Percentiles rank a stretch among this genome's conserved stretches.
phyloP scores from a whole-genome alignment of 2,888 invertebrate genomes.

The Eugnorisma glareosa region DNA sequence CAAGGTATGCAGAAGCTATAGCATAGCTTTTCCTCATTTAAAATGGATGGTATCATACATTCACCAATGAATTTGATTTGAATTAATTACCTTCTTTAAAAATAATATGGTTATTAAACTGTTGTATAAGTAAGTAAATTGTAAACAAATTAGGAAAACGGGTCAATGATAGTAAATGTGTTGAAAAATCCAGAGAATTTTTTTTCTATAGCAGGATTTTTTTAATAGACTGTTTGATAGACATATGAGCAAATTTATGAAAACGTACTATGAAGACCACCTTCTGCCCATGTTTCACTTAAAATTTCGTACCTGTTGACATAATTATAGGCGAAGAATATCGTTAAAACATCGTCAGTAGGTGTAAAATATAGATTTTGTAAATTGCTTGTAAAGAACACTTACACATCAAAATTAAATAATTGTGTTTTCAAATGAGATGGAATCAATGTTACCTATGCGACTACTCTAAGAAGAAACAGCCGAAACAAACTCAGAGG shows the following conservation, averaged over 20 bases:
- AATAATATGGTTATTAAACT: neutral
- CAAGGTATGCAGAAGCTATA: neutral
- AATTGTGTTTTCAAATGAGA: neutral
- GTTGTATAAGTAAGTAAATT: conserved; percentile 9
- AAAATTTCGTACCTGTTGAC: neutral
- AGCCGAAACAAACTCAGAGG: neutral
- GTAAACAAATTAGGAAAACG: neutral
- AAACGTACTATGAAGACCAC: neutral
- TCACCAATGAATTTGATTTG: conserved; percentile 1
- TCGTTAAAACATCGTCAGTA: neutral
- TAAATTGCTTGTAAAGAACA: neutral
- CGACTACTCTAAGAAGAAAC: neutral
- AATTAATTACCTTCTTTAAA: neutral
- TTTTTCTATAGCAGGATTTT: neutral
- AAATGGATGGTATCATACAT: neutral
- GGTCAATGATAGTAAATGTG: neutral
- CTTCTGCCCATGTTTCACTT: neutral
- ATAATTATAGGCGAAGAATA: neutral
- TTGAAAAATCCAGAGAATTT: neutral
- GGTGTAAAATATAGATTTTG: neutral
- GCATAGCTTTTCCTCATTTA: conserved; percentile 2
- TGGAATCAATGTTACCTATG: neutral
- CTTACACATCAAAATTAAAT: neutral
- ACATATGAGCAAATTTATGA: neutral
- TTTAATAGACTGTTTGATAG: neutral